These are phyloP conservation scores for Oegoconia quadripuncta DNA, from an alignment of 2,888 invertebrate species.

Conservation along the genomic window DNA sequence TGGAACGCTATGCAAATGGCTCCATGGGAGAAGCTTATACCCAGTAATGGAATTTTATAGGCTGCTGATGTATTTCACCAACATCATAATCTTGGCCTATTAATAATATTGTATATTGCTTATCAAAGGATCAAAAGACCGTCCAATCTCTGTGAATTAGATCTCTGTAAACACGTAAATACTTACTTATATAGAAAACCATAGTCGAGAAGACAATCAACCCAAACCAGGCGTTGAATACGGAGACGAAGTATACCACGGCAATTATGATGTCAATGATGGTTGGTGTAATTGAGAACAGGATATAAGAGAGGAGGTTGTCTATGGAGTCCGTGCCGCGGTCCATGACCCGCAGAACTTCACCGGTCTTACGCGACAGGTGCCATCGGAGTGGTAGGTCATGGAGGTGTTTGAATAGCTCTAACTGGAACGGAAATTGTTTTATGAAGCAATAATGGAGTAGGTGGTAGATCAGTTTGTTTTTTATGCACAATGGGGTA, in stretches of 20 bases:
- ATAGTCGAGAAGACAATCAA: conserved; percentile 96
- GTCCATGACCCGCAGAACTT: conserved; percentile 97
- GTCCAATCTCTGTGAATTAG: no score
- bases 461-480: no score
- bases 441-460: not conserved
- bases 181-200: conserved; percentile 93
- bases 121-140: no score
- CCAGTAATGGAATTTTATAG: no score
- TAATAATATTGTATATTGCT: no score
- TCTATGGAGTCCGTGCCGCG: conserved; percentile 98
- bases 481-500: no score
- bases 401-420: conserved; percentile 93
- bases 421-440: conserved; percentile 82
- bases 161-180: not conserved
- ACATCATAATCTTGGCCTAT: no score
- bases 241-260: conserved; percentile 90
- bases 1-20: no score
- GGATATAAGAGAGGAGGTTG: conserved; percentile 92
- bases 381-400: conserved; percentile 96
- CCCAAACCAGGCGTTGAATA: conserved; percentile 97
- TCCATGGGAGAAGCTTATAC: no score
- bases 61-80: no score
- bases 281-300: conserved; percentile 96
- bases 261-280: conserved; percentile 95
- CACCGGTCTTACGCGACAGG: conserved; percentile 95